Evolutionary conservation across 2,888 invertebrate species (phyloP), one percentile per base, ranked within the genome.

Genomic region (Agrochola litura): DNA sequence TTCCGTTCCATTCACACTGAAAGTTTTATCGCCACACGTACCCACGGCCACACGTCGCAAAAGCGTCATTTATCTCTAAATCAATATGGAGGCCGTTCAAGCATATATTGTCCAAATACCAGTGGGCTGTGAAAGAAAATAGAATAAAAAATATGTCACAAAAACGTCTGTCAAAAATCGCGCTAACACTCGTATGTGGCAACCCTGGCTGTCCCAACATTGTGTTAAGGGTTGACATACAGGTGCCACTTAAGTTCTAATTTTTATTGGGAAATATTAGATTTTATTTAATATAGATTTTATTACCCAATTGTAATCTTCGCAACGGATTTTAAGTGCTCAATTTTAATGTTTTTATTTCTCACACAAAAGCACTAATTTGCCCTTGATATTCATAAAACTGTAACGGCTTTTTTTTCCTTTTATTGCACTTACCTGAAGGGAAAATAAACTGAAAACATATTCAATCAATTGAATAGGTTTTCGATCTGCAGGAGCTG

Each of bases 131-230:
- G 76, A 89, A 90, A 80, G 81, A 75, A 89, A 90, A 90, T 84
- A 84, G 79, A 84, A 86, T 84, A 87, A 84, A 87, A 89, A 88
- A 87, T 79, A 82, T 77, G 73, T 74, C 41, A 67, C 67, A 71
- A 85, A 83, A 87, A 85, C 74, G 67, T 83, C 75, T 79, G 88
- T 89, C 81, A 86, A 88, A 89, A 88, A 81, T 83, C 75, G 82
- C 67, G 73, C 70, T 78, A 85, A 81, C 61, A 54, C 46, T 63
- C 70, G 61, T 43, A 73, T 72, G 82, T 75, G 82, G 69, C 81
- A 83, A 37, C 87, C 88, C 83, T 89, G 73, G 76, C 71, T 66
- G 73, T 6, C 9, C 46, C 73, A 64, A 54, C 22, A 37, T 3
- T 49, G 71, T 49, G 63, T 68, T 25, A 66, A 90, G 89, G 91